A percentile compares a stretch with the other conserved stretches of the same genome.
Evolutionary conservation across 1,140 invertebrate genomes (phyloP).

Genomic region (Drosophila bocki): DNA sequence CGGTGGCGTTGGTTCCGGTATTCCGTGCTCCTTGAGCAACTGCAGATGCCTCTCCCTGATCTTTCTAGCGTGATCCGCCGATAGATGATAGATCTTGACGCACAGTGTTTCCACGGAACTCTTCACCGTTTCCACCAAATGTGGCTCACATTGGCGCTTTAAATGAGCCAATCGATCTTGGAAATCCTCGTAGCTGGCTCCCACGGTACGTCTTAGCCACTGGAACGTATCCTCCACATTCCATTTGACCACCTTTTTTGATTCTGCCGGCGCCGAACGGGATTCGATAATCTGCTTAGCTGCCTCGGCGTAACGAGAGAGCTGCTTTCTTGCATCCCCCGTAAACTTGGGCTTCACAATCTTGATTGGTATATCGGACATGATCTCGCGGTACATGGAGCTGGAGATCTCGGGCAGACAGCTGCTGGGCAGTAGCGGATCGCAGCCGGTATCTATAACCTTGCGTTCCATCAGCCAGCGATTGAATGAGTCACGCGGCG

Average conservation of each 20-base stretch:
- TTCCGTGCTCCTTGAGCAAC: conserved; percentile 94
- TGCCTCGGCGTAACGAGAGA: conserved; percentile 97
- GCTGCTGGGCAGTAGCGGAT: conserved; percentile 95
- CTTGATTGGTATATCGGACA: conserved; percentile 99
- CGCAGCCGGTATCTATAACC: conserved; percentile 94
- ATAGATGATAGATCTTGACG: conserved; percentile 96
- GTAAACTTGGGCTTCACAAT: conserved; percentile 97
- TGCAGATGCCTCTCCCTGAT: conserved; percentile 94
- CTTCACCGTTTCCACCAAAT: conserved; percentile 97
- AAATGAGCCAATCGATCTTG: conserved; percentile 89
- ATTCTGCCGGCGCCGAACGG: conserved; percentile 95
- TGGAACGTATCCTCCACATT: conserved; percentile 99
- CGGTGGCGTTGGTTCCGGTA: conserved; percentile 90
- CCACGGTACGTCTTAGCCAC: conserved; percentile 97
- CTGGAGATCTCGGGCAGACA: conserved; percentile 96
- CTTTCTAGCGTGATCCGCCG: conserved; percentile 96
- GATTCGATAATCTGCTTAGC: conserved; percentile 98
- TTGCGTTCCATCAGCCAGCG: conserved; percentile 98
- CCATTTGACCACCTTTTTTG: conserved; percentile 98
- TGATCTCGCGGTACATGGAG: conserved; percentile 98
- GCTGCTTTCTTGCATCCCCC: conserved; percentile 97
- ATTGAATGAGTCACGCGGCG: conserved; percentile 98
- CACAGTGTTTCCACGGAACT: conserved; percentile 98
- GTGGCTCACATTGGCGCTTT: conserved; percentile 96
- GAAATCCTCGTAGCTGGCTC: conserved; percentile 98